A percentile compares a stretch with the other conserved stretches of the same genome.
These are phyloP conservation scores for Montifringilla adamsi DNA, from an alignment of 2,113 vertebrate species.

Conservation along the genomic window DNA sequence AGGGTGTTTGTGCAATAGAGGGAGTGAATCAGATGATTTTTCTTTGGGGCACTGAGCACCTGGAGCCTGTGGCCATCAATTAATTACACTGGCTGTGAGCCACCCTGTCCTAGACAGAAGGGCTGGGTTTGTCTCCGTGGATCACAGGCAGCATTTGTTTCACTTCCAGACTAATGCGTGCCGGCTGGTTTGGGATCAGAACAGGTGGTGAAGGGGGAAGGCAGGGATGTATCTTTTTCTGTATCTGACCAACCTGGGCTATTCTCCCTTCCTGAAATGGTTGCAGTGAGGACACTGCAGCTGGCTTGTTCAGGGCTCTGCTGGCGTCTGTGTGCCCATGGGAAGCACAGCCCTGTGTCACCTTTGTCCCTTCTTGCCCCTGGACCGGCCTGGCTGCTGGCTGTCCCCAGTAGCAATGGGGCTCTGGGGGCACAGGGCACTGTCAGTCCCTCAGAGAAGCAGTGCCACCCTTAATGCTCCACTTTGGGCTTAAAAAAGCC, in stretches of 20 bases:
- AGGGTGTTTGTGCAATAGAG: neutral
- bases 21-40: neutral
- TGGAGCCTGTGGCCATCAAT: neutral
- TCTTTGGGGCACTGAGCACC: neutral
- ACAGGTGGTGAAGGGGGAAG: neutral
- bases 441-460: fast-evolving
- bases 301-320: fast-evolving
- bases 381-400: neutral
- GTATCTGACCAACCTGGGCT: neutral
- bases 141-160: neutral
- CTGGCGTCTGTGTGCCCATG: fast-evolving
- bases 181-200: neutral
- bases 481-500: neutral
- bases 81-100: neutral
- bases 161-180: neutral
- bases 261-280: neutral
- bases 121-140: neutral
- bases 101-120: neutral
- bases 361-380: neutral
- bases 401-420: fast-evolving
- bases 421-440: fast-evolving
- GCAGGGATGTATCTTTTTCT: neutral
- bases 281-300: neutral
- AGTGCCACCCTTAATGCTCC: fast-evolving
- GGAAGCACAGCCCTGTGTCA: neutral